Percentiles rank a stretch among this genome's conserved stretches.
Evolutionary conservation across 2,113 vertebrate genomes (phyloP).

Genomic region (Phalacrocorax aristotelis): DNA sequence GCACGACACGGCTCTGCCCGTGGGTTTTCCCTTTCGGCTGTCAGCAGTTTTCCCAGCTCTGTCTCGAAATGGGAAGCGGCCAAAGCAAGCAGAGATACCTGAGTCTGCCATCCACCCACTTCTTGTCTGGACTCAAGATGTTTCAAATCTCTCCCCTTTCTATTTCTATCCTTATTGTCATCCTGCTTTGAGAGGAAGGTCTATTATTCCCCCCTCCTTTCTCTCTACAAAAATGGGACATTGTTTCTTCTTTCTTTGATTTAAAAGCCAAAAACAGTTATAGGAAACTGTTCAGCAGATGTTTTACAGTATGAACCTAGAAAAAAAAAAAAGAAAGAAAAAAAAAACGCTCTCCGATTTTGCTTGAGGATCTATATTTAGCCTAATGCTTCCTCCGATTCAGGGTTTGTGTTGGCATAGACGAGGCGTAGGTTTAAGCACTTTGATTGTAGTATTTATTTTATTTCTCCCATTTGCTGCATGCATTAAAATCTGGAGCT

Average conservation of each 20-base stretch:
- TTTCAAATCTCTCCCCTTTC: slow-evolving; percentile 59
- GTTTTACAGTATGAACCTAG: slow-evolving; percentile 77
- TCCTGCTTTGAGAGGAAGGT: slow-evolving; percentile 75
- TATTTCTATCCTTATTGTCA: slow-evolving; percentile 79
- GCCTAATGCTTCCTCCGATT: slow-evolving; percentile 78
- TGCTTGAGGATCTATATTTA: slow-evolving; percentile 79
- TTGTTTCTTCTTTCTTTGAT: slow-evolving; percentile 84
- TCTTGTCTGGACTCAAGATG: slow-evolving; percentile 66
- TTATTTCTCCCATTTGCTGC: slow-evolving; percentile 38
- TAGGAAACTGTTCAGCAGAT: slow-evolving; percentile 87
- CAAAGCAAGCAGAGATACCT: slow-evolving; percentile 47
- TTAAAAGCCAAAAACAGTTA: slow-evolving; percentile 84
- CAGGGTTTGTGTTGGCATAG: slow-evolving; percentile 71
- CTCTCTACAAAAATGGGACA: slow-evolving; percentile 76
- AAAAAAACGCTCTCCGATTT: slow-evolving; percentile 55
- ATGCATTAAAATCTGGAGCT: not conserved
- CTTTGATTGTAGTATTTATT: slow-evolving; percentile 55
- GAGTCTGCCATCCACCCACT: slow-evolving; percentile 17
- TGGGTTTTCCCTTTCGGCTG: slow-evolving; percentile 2
- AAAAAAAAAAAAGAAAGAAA: slow-evolving; percentile 28
- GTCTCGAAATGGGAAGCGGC: not conserved
- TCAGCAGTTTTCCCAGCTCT: not conserved
- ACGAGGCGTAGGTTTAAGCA: slow-evolving; percentile 45
- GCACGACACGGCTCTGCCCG: not conserved
- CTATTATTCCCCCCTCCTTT: slow-evolving; percentile 66